phyloP scores from a whole-genome alignment of 64 coral and sea anemone species.

The Acropora tenuis region DNA sequence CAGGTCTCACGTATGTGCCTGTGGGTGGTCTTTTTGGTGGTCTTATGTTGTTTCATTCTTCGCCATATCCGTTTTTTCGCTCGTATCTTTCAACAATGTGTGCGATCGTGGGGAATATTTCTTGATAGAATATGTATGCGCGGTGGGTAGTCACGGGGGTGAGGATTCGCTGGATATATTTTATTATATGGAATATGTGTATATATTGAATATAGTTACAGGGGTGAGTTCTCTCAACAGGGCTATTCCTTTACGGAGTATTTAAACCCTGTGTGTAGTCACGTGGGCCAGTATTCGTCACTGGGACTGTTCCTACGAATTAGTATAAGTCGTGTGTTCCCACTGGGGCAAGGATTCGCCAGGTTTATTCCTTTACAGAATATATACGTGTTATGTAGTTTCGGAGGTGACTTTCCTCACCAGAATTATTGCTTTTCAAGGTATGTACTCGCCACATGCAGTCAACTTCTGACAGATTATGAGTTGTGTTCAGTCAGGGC shows the following conservation, averaged over 20 bases:
- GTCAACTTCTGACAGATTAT: background rate
- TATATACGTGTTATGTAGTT: background rate
- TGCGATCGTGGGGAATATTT: background rate
- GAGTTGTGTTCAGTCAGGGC: background rate
- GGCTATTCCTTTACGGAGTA: background rate
- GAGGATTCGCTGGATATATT: background rate
- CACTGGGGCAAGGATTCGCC: background rate
- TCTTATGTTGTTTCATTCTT: background rate
- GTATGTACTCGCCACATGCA: background rate
- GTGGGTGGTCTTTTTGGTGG: no score
- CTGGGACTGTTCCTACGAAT: background rate
- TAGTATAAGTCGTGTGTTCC: background rate
- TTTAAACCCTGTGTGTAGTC: background rate
- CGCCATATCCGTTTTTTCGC: background rate
- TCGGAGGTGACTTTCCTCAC: background rate
- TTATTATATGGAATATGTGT: background rate
- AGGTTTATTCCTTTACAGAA: background rate
- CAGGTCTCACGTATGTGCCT: no score
- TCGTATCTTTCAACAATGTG: no score
- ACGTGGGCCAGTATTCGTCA: background rate
- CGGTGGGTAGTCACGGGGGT: background rate
- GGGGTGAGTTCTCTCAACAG: background rate
- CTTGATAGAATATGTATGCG: background rate
- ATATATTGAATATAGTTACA: background rate
- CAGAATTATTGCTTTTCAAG: background rate